These are phyloP conservation scores for Phaonia tiefii DNA, from an alignment of 2,888 invertebrate genomes.

Conservation along the genomic window DNA sequence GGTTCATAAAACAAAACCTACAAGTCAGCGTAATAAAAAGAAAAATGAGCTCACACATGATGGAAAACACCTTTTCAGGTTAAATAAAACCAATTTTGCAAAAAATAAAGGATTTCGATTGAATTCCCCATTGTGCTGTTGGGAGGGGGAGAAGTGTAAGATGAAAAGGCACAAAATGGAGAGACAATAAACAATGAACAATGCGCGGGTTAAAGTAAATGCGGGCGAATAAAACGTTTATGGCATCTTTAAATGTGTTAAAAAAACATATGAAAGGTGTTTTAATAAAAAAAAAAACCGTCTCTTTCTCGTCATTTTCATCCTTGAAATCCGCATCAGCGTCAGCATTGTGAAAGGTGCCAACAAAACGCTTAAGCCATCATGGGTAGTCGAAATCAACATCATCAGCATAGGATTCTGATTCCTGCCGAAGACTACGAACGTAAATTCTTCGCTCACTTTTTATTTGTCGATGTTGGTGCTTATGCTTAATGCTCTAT, in stretches of 20 bases:
- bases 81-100: constrained; percentile 25
- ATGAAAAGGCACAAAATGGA: not conserved
- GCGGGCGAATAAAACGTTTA: constrained; percentile 16
- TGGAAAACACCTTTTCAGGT: not conserved
- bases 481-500: constrained; percentile 1
- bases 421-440: constrained; percentile 17
- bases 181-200: not conserved
- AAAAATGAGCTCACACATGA: not conserved
- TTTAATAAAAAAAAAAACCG: constrained; percentile 11
- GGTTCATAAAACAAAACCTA: not conserved
- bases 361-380: not conserved
- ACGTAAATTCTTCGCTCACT: constrained; percentile 9
- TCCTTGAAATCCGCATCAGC: constrained; percentile 4
- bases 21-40: constrained; percentile 4
- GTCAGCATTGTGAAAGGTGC: not conserved
- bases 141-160: not conserved
- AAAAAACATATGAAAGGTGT: constrained; percentile 37
- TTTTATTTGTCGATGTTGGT: not conserved
- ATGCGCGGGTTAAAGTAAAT: not conserved
- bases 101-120: constrained; percentile 23
- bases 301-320: constrained; percentile 28
- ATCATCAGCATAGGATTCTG: constrained; percentile 29
- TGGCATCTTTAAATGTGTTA: constrained; percentile 20
- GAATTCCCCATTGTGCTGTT: too few species aligned
- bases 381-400: not conserved